Evolutionary conservation across 2,888 invertebrate species (phyloP), one percentile per base, ranked within the genome.

Genomic region (Caenorhabditis macrosperma): DNA sequence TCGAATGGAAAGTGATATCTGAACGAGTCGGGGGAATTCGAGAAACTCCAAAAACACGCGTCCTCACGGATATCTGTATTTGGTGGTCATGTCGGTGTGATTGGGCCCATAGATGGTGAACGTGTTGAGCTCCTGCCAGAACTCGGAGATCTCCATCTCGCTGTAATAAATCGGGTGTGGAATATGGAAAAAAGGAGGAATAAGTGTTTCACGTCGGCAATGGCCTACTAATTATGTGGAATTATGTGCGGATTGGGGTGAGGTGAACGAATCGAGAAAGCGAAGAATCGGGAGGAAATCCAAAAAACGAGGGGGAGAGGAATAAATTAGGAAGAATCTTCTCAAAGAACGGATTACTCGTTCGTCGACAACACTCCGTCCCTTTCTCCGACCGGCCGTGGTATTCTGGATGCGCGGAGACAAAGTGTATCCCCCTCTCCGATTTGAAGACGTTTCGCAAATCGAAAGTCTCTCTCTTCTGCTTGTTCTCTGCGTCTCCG

Each of bases 1-100:
- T 90, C 90, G 72, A 88, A 89, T 3, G 90, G 87, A 7, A 89
- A 78, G n/a, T 86, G 75, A 77, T 85, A 89, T 68, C 86, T 86
- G 71, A 22, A 84, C 2, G 33, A 17, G 0, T 33, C 33, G 10
- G 10, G 33, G 33, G n/a, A 12, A 35, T 12, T 46, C 10, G 2
- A 52, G 24, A 17, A 15, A 7, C 1, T 41, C 7, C 4, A 26
- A 41, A 55, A 55, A 17, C 35, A 26, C 0, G 20, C 52, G n/a
- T n/a, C n/a, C 83, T 67, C n/a, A 89, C 88, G 85, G 84, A 78
- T 89, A 89, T 26, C 82, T 78, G 66, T 90, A 89, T 35, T 86
- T 81, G 17, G 87, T 82, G n/a, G 86, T 85, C 66, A 88, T 80
- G 26, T 77, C 78, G 9, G 83, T 81, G 38, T 81, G 75, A 26